Conservation (phyloP, 2,797 vertebrate genomes). For the Falco concolor region DNA sequence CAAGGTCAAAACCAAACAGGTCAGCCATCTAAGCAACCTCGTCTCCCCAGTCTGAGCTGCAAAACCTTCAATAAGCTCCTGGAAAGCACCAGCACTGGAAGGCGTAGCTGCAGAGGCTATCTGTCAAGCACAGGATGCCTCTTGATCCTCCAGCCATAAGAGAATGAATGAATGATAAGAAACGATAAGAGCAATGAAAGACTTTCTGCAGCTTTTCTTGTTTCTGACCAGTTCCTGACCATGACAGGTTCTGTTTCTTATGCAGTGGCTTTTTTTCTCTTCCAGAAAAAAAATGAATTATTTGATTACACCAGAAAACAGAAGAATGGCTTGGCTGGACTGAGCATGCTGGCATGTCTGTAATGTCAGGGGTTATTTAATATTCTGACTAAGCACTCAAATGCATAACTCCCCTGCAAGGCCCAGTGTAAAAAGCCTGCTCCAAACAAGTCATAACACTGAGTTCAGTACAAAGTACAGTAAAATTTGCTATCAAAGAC, state of each 20-base stretch:
- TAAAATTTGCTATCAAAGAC: background rate
- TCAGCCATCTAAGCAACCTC: background rate
- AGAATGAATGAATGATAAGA: background rate
- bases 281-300: fast-evolving
- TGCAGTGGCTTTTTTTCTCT: background rate
- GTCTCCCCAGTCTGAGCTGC: background rate
- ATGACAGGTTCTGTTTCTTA: background rate
- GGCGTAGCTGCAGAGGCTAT: background rate
- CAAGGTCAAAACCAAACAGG: background rate
- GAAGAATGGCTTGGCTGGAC: background rate
- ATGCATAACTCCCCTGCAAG: background rate
- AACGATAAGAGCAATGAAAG: background rate
- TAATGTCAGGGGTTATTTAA: background rate
- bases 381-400: background rate
- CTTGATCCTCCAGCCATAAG: background rate
- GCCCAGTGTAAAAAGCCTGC: background rate
- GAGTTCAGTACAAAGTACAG: background rate
- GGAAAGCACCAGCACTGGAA: background rate
- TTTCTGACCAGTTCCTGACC: background rate
- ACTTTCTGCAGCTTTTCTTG: background rate
- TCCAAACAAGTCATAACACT: background rate
- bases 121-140: background rate
- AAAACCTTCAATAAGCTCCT: background rate
- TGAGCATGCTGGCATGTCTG: background rate
- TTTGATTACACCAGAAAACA: background rate